Conservation (phyloP, 2,797 vertebrate genomes). For the Xiphorhynchus erythropygius region DNA sequence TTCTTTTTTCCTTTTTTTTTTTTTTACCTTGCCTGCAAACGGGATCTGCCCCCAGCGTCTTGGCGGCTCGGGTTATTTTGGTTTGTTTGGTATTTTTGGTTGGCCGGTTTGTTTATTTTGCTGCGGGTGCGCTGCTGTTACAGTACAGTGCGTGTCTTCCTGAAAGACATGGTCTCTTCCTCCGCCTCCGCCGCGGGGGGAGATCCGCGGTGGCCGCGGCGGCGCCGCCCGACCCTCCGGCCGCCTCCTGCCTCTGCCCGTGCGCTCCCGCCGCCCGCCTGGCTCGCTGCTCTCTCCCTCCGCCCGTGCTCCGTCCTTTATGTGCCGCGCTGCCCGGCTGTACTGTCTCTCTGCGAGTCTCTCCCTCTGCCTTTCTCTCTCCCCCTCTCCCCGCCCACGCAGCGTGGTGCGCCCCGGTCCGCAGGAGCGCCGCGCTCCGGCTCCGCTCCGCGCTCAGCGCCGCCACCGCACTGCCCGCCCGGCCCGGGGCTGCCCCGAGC, state of each 20-base stretch:
- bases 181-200: constrained; percentile 32
- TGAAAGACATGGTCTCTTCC: constrained; percentile 36
- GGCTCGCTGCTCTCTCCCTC: not conserved
- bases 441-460: not conserved
- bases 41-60: constrained; percentile 67
- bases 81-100: constrained; percentile 19
- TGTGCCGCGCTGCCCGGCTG: not conserved
- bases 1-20: not conserved
- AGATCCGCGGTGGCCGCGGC: constrained; percentile 18
- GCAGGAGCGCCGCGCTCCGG: not conserved
- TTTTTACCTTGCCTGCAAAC: constrained; percentile 72
- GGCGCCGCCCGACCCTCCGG: not conserved
- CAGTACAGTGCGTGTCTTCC: constrained; percentile 32
- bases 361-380: constrained; percentile 9
- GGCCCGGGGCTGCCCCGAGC: not conserved
- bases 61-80: constrained; percentile 43
- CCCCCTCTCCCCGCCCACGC: constrained; percentile 58
- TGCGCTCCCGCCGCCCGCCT: not conserved
- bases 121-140: constrained; percentile 35
- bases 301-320: not conserved
- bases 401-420: constrained; percentile 23
- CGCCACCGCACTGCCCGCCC: not conserved
- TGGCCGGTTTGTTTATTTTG: constrained; percentile 48
- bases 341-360: not conserved
- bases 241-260: not conserved